phyloP scores from a whole-genome alignment of 2,797 vertebrate species.

The Sebastes cheni region DNA sequence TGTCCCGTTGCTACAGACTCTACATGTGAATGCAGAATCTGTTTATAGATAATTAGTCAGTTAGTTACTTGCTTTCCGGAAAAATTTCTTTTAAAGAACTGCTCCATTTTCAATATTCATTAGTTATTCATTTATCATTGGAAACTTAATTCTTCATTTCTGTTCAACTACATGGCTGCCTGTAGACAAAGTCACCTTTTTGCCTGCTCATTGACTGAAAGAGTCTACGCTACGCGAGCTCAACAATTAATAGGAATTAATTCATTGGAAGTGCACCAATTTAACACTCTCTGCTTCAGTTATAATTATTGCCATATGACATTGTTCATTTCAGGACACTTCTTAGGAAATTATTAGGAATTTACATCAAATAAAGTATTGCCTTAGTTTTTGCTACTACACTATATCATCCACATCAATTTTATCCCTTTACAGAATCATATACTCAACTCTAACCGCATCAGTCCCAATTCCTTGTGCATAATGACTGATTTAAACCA shows the following conservation, averaged over 20 bases:
- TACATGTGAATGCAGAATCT: too few species aligned
- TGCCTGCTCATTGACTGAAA: neutral
- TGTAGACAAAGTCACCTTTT: neutral
- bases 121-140: neutral
- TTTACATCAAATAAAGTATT: neutral
- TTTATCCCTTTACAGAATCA: neutral
- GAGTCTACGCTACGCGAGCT: neutral
- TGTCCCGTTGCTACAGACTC: too few species aligned
- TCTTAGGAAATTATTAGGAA: constrained; percentile 1
- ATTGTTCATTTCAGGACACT: neutral
- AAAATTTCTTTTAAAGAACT: neutral
- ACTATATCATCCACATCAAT: neutral
- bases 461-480: neutral
- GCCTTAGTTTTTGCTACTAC: neutral
- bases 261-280: constrained; percentile 4
- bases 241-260: constrained; percentile 10
- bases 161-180: neutral
- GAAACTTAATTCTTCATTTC: neutral
- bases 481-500: neutral
- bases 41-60: neutral
- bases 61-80: neutral
- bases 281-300: constrained; percentile 1
- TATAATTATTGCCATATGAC: constrained; percentile 2
- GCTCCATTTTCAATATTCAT: neutral
- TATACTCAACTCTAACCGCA: neutral